Evolutionary conservation across 2,888 invertebrate species (phyloP), one percentile per base, ranked within the genome.

Genomic region (Dioctria rufipes): DNA sequence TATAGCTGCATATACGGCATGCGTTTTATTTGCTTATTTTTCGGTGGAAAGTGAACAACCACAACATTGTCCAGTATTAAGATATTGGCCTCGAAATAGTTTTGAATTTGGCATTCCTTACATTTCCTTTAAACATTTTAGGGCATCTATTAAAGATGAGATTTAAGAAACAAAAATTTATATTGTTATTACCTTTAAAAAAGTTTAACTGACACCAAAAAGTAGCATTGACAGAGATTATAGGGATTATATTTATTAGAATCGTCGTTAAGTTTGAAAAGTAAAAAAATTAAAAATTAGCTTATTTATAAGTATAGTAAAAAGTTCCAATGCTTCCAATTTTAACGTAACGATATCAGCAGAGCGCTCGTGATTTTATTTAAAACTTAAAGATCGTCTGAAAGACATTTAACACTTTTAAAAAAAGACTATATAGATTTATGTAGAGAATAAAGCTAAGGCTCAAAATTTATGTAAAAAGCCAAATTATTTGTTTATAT

Each of bases 51-150:
- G 93, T 71, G 94, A 95, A 85, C 90, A 91, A 81, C 95, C 95
- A 1, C 93, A 95, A 84, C 92, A 94, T 78, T 92, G 93, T 83
- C 94, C 95, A 0, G 89, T 92, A 80, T 89, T 95, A 37, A 92
- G 90, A 85, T 95, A 94, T 88, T 95, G 95, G 95, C 95, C 95
- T 0, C 90, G 90, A 83, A 93, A 95, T 86, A 92, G 93, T 84
- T 95, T 94, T 86, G 95, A 95, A 89, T 90, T 94, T 49, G 95
- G 95, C 43, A 91, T 95, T 84, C 95, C 95, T 0, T 95, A 94
- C 84, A 92, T 95, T 81, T 91, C 92, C 5, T 91, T 94, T 79
- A 92, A 91, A 86, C 91, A 92, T 87, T 43, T 37, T 13, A 40
- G 9, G 2, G 60, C 37, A 37, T 37, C 60, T n/a, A 37, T 71